phyloP scores from a whole-genome alignment of 1,140 invertebrate species.

The Theocolax elegans region DNA sequence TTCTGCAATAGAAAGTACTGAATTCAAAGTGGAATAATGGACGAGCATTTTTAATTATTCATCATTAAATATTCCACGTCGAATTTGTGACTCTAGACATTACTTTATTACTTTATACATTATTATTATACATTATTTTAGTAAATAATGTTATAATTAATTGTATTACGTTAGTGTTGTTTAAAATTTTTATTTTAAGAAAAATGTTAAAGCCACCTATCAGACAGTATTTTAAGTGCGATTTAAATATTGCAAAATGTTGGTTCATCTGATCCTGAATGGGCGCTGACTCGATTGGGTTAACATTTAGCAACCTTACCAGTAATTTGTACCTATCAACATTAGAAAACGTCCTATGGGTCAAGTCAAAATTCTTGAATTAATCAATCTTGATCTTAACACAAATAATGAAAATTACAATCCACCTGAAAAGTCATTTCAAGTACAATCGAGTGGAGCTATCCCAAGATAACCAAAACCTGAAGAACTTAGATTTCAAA shows the following conservation, averaged over 20 bases:
- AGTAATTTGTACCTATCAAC: conserved; percentile 82
- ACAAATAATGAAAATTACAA: conserved; percentile 80
- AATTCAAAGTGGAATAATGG: no score
- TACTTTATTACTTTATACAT: no score
- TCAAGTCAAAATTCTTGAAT: conserved; percentile 74
- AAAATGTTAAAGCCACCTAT: conserved; percentile 85
- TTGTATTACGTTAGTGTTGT: neutral
- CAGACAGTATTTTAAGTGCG: conserved; percentile 81
- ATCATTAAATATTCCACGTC: no score
- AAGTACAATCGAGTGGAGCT: conserved; percentile 77
- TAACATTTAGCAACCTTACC: conserved; percentile 90
- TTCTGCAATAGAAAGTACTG: no score
- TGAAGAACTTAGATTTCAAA: conserved; percentile 81
- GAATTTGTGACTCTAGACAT: no score
- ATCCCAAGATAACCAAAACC: conserved; percentile 76
- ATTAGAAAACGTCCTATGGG: conserved; percentile 68
- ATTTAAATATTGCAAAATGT: conserved; percentile 82
- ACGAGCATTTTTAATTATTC: no score
- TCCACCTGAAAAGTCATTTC: conserved; percentile 79
- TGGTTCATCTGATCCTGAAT: conserved; percentile 84
- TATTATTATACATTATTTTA: no score
- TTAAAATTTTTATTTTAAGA: conserved; percentile 54
- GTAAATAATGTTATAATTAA: no score
- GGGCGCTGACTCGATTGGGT: conserved; percentile 88
- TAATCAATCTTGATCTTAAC: conserved; percentile 81